phyloP scores from a whole-genome alignment of 2,888 invertebrate genomes.

The Himalopsyche anomala region DNA sequence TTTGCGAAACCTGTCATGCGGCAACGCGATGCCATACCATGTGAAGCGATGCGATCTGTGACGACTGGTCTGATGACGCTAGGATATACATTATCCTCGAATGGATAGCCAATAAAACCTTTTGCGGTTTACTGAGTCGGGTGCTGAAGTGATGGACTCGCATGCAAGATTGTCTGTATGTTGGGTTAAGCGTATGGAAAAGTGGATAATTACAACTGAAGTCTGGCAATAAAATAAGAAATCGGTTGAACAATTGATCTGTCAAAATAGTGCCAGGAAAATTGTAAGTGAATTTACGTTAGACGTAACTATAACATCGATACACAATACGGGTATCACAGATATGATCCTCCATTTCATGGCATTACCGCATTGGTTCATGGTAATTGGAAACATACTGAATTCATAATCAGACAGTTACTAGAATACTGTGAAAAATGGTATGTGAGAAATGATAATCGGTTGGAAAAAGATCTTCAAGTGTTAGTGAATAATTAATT shows the following conservation, averaged over 20 bases:
- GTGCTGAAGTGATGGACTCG: neutral
- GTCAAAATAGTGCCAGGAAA: neutral
- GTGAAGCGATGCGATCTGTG: neutral
- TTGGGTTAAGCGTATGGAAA: neutral
- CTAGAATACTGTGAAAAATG: too few relatives aligned
- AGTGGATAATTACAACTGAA: neutral
- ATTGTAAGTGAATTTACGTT: too few relatives aligned
- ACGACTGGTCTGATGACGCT: neutral
- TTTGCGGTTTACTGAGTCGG: neutral
- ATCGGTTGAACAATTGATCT: neutral
- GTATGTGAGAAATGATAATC: too few relatives aligned
- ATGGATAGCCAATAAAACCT: neutral
- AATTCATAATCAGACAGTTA: too few relatives aligned
- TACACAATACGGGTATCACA: too few relatives aligned
- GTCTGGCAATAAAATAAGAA: neutral
- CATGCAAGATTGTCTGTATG: neutral
- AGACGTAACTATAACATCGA: too few relatives aligned
- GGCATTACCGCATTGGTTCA: too few relatives aligned
- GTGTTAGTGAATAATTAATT: too few relatives aligned
- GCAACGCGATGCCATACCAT: neutral
- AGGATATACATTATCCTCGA: slow-evolving; percentile 8
- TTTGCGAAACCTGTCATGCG: slow-evolving; percentile 8
- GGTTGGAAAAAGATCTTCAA: too few relatives aligned
- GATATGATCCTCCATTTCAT: too few relatives aligned
- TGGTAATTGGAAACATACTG: too few relatives aligned